phyloP scores from a whole-genome alignment of 2,113 vertebrate species.

The Chascanopsetta lugubris region DNA sequence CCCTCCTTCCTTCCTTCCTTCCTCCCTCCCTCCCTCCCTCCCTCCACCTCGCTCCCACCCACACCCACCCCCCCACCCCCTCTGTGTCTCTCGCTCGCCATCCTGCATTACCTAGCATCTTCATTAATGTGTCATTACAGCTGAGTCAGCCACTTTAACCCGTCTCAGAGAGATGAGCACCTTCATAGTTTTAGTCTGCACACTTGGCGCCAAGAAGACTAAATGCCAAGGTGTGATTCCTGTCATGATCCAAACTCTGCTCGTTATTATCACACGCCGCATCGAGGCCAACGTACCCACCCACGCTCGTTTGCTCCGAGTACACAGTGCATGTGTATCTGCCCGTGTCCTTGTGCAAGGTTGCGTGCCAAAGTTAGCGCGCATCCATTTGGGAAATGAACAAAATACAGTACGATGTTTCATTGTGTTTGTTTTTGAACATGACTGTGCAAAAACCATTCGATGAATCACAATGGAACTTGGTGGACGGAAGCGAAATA shows the following conservation, averaged over 20 bases:
- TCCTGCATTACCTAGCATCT: constrained; percentile 69
- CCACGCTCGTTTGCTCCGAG: neutral
- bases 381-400: neutral
- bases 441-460: neutral
- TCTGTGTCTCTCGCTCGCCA: constrained; percentile 23
- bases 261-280: neutral
- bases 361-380: neutral
- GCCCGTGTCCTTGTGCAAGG: neutral
- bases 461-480: neutral
- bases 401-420: neutral
- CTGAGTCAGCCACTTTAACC: constrained; percentile 69
- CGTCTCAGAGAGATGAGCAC: constrained; percentile 12
- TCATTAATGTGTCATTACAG: constrained; percentile 72
- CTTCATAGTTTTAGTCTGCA: neutral
- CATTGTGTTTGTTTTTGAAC: neutral
- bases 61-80: too few species aligned
- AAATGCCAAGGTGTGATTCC: neutral
- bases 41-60: constrained; percentile 7
- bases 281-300: neutral
- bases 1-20: constrained; percentile 15
- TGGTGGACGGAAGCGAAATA: too few species aligned
- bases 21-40: constrained; percentile 36
- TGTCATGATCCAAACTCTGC: neutral
- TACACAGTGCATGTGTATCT: neutral
- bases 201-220: neutral